Conservation (phyloP, 1,140 invertebrate genomes). For the Parapsyche elsis region DNA sequence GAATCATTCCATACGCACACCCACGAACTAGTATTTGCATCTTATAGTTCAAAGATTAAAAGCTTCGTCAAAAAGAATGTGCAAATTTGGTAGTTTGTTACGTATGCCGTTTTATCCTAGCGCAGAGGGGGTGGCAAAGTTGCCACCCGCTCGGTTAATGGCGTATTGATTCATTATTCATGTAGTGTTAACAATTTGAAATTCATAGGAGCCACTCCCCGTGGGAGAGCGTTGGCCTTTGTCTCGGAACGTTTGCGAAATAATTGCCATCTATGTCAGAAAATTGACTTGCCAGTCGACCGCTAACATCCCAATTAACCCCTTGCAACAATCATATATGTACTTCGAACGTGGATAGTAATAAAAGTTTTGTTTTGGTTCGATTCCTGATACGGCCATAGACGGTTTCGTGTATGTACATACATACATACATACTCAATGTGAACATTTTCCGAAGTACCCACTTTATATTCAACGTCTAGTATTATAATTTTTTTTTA, state of each 20-base stretch:
- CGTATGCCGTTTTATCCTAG: neutral
- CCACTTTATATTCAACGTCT: no score
- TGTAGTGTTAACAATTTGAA: conserved; percentile 11
- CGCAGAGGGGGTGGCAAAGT: neutral
- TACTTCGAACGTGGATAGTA: no score
- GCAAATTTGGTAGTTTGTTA: no score
- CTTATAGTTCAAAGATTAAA: no score
- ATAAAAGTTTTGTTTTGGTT: no score
- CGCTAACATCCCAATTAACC: neutral
- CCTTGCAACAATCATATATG: neutral
- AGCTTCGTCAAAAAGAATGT: neutral
- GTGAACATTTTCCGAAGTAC: no score
- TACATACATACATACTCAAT: no score
- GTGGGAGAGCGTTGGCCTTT: neutral
- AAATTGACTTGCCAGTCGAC: neutral
- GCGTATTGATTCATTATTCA: conserved; percentile 27
- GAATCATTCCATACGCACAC: no score
- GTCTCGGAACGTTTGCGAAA: neutral
- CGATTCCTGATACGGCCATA: no score
- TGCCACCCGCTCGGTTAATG: neutral
- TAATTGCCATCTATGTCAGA: neutral
- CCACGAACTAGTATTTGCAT: no score
- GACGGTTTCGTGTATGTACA: no score
- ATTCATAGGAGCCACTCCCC: conserved; percentile 1
- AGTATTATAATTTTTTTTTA: no score